Evolutionary conservation across 2,888 invertebrate genomes (phyloP).

Genomic region (Zygothrica quintamaculata): DNA sequence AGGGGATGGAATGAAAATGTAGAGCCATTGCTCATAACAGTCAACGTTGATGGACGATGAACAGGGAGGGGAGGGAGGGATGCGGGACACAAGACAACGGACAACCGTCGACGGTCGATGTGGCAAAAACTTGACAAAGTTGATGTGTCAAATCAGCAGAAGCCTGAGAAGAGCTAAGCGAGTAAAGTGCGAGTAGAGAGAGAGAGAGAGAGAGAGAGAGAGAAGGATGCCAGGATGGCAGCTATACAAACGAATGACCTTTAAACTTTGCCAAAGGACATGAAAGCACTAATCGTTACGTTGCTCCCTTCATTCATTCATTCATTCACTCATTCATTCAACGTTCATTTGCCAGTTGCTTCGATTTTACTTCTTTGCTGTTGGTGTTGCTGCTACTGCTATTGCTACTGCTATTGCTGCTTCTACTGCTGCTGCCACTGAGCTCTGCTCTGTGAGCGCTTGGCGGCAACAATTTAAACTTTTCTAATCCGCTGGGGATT

Average conservation of each 20-base stretch:
- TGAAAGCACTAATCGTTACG: slow-evolving; percentile 82
- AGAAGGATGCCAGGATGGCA: slow-evolving; percentile 25
- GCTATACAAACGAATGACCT: slow-evolving; percentile 74
- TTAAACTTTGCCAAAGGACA: slow-evolving; percentile 82
- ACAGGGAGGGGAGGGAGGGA: too few species aligned
- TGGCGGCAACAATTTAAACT: slow-evolving; percentile 80
- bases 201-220: slow-evolving; percentile 13
- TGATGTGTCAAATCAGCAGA: slow-evolving; percentile 78
- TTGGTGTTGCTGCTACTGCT: slow-evolving; percentile 1
- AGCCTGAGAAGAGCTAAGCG: slow-evolving; percentile 34
- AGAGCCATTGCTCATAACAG: slow-evolving; percentile 73
- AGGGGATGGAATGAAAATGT: slow-evolving; percentile 17
- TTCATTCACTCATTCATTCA: slow-evolving; percentile 59
- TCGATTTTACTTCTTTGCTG: slow-evolving; percentile 64
- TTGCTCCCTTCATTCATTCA: slow-evolving; percentile 70
- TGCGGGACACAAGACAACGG: too few species aligned
- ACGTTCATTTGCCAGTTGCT: slow-evolving; percentile 71
- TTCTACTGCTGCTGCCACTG: slow-evolving; percentile 12
- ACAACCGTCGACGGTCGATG: slow-evolving; percentile 36
- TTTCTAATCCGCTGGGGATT: slow-evolving; percentile 81
- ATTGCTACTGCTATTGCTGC: slow-evolving; percentile 12
- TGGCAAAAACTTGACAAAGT: slow-evolving; percentile 76
- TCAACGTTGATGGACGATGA: slow-evolving; percentile 48
- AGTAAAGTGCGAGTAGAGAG: too few species aligned
- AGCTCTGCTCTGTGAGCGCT: slow-evolving; percentile 39